Base-by-base conservation (phyloP, 2,113 vertebrate genomes). In the Malurus elegans region DNA sequence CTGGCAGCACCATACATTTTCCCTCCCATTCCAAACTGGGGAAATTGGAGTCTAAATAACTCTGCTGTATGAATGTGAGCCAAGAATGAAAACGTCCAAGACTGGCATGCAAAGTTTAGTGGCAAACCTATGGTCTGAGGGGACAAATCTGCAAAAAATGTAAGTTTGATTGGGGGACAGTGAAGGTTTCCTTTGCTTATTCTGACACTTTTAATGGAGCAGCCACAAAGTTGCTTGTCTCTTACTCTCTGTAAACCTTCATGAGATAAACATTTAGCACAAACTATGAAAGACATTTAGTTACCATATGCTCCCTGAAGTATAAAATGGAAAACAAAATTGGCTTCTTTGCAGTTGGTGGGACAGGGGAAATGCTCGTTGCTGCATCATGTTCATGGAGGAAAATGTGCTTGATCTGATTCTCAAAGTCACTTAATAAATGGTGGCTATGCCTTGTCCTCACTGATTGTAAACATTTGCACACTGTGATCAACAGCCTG, bases 1-100 rank as follows among this genome's bases (percentile, higher is more conserved):
- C 54, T 91, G 90, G 88, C 88, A 88, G 86, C 72, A 36, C 92
- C 93, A 91, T 72, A 60, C 60, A 50, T 93, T 90, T 61, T 42
- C 60, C 70, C 44, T 89, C 81, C 81, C 79, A 51, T 56, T 83
- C 57, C 84, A 88, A 76, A 84, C 1, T 56, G 62, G 62, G 45
- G 75, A 94, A 90, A 91, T 62, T 31, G 40, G 72, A 79, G 31
- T 86, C 86, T 91, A 7, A 57, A 90, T 66, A 80, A 67, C 78
- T 69, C 48, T 50, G 38, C 23, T 32, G 31, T 19, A 10, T 18
- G 70, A 61, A 79, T 40, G 38, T 38, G 57, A 73, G 44, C 34
- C 32, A 66, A 57, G 58, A 56, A 66, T 54, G 76, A 66, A 82
- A 94, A 69, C 1, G 1, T 80, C 75, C 50, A 64, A 93, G 84